Conservation (phyloP, 2,797 vertebrate genomes). For the Pseudomugil gertrudae region DNA sequence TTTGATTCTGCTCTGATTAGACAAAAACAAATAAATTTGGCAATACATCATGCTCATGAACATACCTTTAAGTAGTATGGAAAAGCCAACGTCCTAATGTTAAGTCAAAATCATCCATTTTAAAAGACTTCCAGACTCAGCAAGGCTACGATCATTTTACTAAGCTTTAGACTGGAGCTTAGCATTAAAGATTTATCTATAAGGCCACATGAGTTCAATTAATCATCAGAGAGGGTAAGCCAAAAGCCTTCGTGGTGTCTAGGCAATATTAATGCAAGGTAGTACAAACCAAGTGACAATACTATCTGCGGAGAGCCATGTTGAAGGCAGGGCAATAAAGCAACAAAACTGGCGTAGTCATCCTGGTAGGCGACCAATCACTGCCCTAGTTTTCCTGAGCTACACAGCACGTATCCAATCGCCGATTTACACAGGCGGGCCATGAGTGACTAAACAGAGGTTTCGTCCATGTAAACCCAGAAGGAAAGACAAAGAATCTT, state of each 20-base stretch:
- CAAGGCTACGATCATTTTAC: constrained; percentile 35
- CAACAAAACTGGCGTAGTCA: constrained; percentile 77
- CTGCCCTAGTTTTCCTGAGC: constrained; percentile 32
- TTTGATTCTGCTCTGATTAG: not conserved
- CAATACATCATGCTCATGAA: not conserved
- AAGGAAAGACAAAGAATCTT: constrained; percentile 80
- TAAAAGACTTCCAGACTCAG: constrained; percentile 39
- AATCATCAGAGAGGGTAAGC: not conserved
- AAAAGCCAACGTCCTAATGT: too few species aligned
- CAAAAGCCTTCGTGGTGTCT: constrained; percentile 14
- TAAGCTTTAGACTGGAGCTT: constrained; percentile 9
- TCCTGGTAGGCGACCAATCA: constrained; percentile 78
- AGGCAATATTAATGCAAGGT: constrained; percentile 14
- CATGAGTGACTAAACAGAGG: constrained; percentile 68
- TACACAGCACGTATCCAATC: constrained; percentile 70
- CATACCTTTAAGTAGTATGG: too few species aligned
- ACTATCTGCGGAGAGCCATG: constrained; percentile 76
- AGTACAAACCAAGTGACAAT: constrained; percentile 52
- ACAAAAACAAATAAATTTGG: constrained; percentile 1
- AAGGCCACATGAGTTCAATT: not conserved
- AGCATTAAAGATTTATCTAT: not conserved
- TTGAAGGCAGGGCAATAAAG: constrained; percentile 72
- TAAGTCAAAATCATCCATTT: constrained; percentile 69
- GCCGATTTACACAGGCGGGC: constrained; percentile 63
- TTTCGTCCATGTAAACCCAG: constrained; percentile 77